Conservation (phyloP, 1,140 invertebrate genomes). For the Plectrocnemia conspersa region DNA sequence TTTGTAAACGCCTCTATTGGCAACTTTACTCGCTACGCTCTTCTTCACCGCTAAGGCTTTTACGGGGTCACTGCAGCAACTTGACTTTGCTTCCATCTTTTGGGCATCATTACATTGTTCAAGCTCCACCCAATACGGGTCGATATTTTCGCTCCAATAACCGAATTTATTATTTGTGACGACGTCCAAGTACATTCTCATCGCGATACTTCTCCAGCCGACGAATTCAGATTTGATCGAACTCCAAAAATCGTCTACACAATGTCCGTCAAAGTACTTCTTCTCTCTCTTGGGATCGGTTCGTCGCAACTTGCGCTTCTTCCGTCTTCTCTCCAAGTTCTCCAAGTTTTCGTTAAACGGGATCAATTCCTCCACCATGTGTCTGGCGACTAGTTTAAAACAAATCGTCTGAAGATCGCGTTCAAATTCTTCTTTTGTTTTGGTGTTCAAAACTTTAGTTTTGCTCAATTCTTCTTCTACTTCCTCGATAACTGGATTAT, state of each 20-base stretch:
- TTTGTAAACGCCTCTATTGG: neutral
- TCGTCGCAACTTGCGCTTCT: neutral
- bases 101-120: neutral
- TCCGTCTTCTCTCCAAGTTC: neutral
- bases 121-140: neutral
- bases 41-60: constrained; percentile 21
- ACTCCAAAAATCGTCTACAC: constrained; percentile 26
- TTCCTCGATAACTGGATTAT: constrained; percentile 16
- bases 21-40: constrained; percentile 11
- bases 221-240: constrained; percentile 19
- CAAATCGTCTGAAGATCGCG: constrained; percentile 7
- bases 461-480: constrained; percentile 9
- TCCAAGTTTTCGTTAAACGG: neutral
- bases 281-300: neutral
- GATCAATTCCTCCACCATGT: constrained; percentile 10
- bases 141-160: neutral
- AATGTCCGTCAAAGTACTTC: constrained; percentile 20
- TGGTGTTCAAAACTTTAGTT: neutral
- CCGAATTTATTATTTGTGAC: neutral
- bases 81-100: constrained; percentile 3
- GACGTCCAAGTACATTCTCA: constrained; percentile 21
- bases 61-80: constrained; percentile 10
- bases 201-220: constrained; percentile 16
- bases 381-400: constrained; percentile 12
- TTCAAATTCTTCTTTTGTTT: constrained; percentile 13